Conservation (phyloP, 2,888 invertebrate genomes). For the Fragum fragum region DNA sequence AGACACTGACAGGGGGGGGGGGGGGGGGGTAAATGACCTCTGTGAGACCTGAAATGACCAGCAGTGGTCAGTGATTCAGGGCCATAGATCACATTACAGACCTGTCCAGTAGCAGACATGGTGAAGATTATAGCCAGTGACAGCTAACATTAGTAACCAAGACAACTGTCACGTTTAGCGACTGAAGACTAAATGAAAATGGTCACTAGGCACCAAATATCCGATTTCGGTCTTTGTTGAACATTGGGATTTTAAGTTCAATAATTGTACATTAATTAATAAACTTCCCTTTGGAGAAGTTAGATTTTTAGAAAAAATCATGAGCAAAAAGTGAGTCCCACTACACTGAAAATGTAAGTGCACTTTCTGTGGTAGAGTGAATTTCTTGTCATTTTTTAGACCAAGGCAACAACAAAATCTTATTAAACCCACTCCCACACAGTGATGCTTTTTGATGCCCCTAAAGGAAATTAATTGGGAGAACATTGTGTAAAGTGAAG, state of each 20-base stretch:
- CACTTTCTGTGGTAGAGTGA: too few relatives aligned
- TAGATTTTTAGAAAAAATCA: too few relatives aligned
- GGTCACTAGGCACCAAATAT: background rate
- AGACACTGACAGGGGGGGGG: background rate
- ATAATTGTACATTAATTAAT: background rate
- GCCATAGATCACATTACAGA: slow-evolving; percentile 14
- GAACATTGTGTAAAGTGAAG: too few relatives aligned
- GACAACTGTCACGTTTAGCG: slow-evolving; percentile 11
- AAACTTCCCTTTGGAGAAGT: too few relatives aligned
- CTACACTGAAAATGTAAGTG: too few relatives aligned
- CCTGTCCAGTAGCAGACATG: background rate
- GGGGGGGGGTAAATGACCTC: slow-evolving; percentile 12
- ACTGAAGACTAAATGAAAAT: background rate
- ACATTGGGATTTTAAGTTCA: background rate
- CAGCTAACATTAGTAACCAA: slow-evolving; percentile 27
- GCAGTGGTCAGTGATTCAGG: slow-evolving; percentile 14
- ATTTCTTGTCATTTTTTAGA: too few relatives aligned
- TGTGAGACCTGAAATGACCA: slow-evolving; percentile 16
- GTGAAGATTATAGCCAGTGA: slow-evolving; percentile 16
- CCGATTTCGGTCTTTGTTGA: background rate
- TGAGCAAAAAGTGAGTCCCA: too few relatives aligned
- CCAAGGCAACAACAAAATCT: too few relatives aligned
- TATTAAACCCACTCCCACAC: too few relatives aligned
- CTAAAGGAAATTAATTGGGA: too few relatives aligned
- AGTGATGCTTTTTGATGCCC: too few relatives aligned